Evolutionary conservation across 2,888 invertebrate genomes (phyloP).

Genomic region (Lithophane ornitopus): DNA sequence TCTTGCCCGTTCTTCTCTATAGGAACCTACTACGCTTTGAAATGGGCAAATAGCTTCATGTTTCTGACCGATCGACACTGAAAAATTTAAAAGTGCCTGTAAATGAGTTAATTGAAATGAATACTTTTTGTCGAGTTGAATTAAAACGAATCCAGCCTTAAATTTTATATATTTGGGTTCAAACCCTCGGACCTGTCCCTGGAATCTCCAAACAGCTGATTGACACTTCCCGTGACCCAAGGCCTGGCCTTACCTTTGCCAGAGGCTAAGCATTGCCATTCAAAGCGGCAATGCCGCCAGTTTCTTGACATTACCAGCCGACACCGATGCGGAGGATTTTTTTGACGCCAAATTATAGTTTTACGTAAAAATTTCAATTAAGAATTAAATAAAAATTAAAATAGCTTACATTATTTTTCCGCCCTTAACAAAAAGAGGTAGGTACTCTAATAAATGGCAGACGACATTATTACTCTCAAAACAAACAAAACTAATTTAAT

Average conservation of each 20-base stretch:
- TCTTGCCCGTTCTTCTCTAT: neutral
- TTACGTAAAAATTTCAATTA: neutral
- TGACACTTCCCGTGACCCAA: neutral
- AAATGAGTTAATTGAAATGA: too few relatives aligned
- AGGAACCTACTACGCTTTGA: neutral
- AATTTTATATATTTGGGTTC: neutral
- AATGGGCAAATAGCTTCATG: too few relatives aligned
- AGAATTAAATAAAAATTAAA: too few relatives aligned
- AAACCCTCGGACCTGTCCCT: too few relatives aligned
- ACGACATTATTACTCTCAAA: neutral
- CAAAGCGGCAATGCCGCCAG: neutral
- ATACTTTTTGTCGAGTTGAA: too few relatives aligned
- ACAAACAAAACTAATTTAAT: slow-evolving; percentile 29
- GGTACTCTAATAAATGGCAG: slow-evolving; percentile 14
- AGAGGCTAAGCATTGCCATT: neutral
- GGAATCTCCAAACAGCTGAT: neutral
- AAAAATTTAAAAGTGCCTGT: too few relatives aligned
- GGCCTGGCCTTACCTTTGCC: neutral
- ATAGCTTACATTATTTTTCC: neutral
- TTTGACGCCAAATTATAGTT: neutral
- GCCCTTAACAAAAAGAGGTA: neutral
- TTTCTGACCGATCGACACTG: too few relatives aligned
- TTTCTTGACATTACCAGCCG: neutral
- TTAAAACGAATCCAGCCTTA: neutral
- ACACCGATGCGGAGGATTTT: neutral